Evolutionary conservation across 2,797 vertebrate genomes (phyloP).

Genomic region (Pipistrellus nathusii): DNA sequence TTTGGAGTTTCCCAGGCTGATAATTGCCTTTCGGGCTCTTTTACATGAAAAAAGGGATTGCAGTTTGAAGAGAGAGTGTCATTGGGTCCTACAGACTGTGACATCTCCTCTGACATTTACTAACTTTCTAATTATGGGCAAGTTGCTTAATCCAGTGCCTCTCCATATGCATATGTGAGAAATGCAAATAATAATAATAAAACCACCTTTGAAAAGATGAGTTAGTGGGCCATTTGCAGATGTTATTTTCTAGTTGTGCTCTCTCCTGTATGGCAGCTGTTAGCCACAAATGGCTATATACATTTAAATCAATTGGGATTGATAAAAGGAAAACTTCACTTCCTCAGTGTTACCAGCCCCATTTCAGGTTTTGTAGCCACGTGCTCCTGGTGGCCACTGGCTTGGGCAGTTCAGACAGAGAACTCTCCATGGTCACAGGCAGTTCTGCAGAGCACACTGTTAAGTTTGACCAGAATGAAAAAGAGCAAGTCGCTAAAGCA

Average conservation of each 20-base stretch:
- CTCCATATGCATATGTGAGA: neutral
- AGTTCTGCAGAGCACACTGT: no score
- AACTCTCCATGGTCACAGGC: neutral
- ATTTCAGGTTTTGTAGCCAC: neutral
- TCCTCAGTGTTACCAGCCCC: neutral
- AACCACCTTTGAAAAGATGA: neutral
- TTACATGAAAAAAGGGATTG: neutral
- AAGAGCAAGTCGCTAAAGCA: neutral
- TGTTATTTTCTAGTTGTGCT: neutral
- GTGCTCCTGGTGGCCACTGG: neutral
- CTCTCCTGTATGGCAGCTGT: neutral
- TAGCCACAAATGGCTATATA: neutral
- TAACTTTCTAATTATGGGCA: neutral
- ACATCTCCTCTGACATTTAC: neutral
- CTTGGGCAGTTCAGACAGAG: no score
- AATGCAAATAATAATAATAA: neutral
- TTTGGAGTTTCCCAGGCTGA: neutral
- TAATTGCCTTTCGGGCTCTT: neutral
- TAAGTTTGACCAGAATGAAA: neutral
- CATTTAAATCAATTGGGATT: constrained; percentile 6
- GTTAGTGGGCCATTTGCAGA: neutral
- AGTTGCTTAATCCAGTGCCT: neutral
- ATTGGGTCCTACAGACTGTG: neutral
- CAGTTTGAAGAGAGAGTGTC: neutral
- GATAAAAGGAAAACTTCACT: neutral